phyloP scores from a whole-genome alignment of 2,113 vertebrate species.

The Odocoileus virginianus region DNA sequence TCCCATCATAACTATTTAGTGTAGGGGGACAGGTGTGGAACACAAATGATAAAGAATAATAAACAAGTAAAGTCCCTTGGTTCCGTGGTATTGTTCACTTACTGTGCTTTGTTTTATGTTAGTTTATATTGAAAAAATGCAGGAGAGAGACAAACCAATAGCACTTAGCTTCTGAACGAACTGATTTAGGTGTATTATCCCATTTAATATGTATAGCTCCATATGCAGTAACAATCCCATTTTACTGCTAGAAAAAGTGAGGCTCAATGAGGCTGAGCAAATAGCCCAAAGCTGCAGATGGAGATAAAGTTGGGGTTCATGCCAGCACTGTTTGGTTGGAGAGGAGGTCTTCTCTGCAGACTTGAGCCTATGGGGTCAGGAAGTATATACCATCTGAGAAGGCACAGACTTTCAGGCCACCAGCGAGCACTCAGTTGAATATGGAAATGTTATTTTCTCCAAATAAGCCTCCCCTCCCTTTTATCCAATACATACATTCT shows the following conservation, averaged over 20 bases:
- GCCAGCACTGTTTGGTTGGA: background rate
- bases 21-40: background rate
- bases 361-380: background rate
- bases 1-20: background rate
- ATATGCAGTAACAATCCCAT: background rate
- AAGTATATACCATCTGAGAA: background rate
- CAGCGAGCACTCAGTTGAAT: background rate
- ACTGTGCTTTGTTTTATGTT: background rate
- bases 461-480: background rate
- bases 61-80: background rate
- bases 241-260: conserved; percentile 26
- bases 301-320: background rate
- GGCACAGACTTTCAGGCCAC: background rate
- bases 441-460: background rate
- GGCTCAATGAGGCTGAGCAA: background rate
- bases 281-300: background rate
- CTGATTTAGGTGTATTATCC: background rate
- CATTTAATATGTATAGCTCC: conserved; percentile 25
- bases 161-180: background rate
- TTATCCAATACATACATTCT: background rate
- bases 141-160: conserved; percentile 7
- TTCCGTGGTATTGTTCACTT: background rate
- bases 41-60: background rate
- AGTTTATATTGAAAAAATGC: conserved; percentile 9
- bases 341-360: background rate